Evolutionary conservation across 1,140 invertebrate species (phyloP).

Genomic region (Whitmania pigra): DNA sequence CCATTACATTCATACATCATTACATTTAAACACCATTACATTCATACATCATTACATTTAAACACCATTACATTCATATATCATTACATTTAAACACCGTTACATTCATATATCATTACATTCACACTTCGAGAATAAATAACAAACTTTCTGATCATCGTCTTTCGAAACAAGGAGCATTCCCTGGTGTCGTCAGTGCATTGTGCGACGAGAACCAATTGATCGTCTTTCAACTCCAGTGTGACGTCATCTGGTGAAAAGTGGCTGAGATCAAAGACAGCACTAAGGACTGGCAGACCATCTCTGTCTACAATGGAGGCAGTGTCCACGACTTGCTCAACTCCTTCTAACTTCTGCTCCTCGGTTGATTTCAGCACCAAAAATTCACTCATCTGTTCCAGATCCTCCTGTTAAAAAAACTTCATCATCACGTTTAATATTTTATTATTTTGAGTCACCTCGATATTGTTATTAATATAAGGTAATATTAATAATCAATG

Average conservation of each 20-base stretch:
- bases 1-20: too few relatives aligned
- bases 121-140: too few relatives aligned
- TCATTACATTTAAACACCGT: too few relatives aligned
- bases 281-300: slow-evolving; percentile 25
- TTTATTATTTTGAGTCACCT: background rate
- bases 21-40: too few relatives aligned
- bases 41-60: background rate
- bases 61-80: too few relatives aligned
- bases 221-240: slow-evolving; percentile 17
- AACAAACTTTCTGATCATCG: slow-evolving; percentile 22
- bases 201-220: slow-evolving; percentile 20
- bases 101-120: background rate
- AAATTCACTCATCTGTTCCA: slow-evolving; percentile 26
- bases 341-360: slow-evolving; percentile 23
- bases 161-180: slow-evolving; percentile 21
- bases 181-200: slow-evolving; percentile 19
- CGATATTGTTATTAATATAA: background rate
- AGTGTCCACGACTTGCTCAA: slow-evolving; percentile 22
- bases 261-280: slow-evolving; percentile 24
- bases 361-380: slow-evolving; percentile 24
- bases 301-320: slow-evolving; percentile 24
- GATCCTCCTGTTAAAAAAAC: slow-evolving; percentile 17
- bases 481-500: background rate
- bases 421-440: background rate
- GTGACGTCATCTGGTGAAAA: slow-evolving; percentile 22